Evolutionary conservation across 2,888 invertebrate genomes (phyloP), one percentile per base, ranked within the genome.

Genomic region (Epinotia bilunana): DNA sequence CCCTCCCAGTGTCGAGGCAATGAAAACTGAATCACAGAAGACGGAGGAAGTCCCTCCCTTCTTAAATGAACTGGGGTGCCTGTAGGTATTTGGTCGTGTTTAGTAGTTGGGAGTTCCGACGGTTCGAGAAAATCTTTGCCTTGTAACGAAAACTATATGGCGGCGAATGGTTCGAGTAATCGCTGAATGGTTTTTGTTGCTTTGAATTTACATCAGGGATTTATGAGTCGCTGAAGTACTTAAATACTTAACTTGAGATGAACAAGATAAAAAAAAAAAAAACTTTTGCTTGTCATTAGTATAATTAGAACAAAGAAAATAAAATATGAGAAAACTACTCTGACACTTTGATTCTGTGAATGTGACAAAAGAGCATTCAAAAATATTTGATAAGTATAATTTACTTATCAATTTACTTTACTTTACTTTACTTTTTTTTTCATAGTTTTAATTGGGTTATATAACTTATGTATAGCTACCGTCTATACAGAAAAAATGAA

Each of bases 41-140:
- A 72, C 33, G 75, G 75, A 75, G 75, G 70, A 72, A 72, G 67
- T 75, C 71, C 75, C 75, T 71, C 75, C 72, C 72, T 71, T 75
- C 75, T 75, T 75, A 75, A 75, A 75, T 75, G 75, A 75, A 75
- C 75, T 75, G 72, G 75, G 75, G 75, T 72, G 71, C 65, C 61
- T n/a, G 75, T 75, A 75, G 75, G 75, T 75, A 75, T 75, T 72
- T 53, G 71, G 60, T 20, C 61, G 60, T 53, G 53, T n/a, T 65
- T 55, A 63, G 57, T 64, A 74, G 64, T 75, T 65, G 60, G 18
- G 43, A 62, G 62, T 55, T 70, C 13, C 28, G 61, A 62, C 16
- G 53, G 43, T 46, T 70, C n/a, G 39, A 20, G 69, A 33, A 61
- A 74, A 65, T 71, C 71, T 72, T 75, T 72, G 67, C 55, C 71